Percentiles rank a stretch among this genome's conserved stretches.
Conservation (phyloP, 1,140 invertebrate species). For the Caenorhabditis inopinata region DNA sequence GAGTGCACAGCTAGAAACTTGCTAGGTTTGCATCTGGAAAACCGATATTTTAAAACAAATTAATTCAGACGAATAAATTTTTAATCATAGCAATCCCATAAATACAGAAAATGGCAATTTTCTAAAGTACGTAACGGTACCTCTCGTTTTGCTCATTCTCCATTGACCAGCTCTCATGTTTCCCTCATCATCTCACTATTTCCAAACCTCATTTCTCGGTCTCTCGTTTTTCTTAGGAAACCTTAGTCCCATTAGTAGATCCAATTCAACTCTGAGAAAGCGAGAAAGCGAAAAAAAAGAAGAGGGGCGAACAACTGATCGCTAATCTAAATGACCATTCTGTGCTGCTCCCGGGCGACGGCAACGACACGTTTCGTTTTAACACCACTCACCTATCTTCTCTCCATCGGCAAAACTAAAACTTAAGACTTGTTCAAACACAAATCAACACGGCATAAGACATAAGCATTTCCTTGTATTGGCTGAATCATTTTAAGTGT, state of each 20-base stretch:
- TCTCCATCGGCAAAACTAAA: not conserved
- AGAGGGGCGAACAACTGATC: constrained; percentile 5
- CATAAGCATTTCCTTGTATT: not conserved
- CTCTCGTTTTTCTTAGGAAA: not conserved
- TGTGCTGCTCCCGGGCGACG: constrained; percentile 3
- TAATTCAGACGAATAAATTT: too few species aligned
- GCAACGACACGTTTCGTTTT: not conserved
- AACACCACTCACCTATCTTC: constrained; percentile 14
- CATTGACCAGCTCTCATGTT: constrained; percentile 13
- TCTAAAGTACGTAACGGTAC: not conserved
- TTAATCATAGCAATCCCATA: too few species aligned
- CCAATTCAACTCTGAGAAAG: not conserved
- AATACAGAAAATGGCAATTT: not conserved
- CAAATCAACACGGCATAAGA: constrained; percentile 7
- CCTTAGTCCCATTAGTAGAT: not conserved
- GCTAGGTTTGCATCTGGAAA: too few species aligned
- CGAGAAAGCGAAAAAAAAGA: not conserved
- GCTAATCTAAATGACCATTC: constrained; percentile 24
- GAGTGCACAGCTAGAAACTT: too few species aligned
- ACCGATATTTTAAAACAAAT: too few species aligned
- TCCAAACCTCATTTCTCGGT: not conserved
- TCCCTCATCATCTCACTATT: not conserved
- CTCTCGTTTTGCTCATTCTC: not conserved
- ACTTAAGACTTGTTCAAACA: constrained; percentile 28
- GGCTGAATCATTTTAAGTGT: not conserved